Evolutionary conservation across 2,113 vertebrate species (phyloP).

Genomic region (Progne subis): DNA sequence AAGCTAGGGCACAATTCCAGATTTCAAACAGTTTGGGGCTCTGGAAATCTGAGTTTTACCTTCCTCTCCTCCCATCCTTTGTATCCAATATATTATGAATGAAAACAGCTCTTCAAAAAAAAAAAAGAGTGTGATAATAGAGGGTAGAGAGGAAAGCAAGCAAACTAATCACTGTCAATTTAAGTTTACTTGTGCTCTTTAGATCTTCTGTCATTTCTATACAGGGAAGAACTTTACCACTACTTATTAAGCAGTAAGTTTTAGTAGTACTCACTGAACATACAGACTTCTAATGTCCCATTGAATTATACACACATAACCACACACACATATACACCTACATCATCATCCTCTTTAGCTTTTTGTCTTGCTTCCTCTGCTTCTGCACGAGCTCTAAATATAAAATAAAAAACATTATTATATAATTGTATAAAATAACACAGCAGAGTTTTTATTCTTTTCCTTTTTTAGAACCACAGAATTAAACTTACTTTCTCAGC

Average conservation of each 20-base stretch:
- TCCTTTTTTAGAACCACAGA: neutral
- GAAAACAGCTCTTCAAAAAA: neutral
- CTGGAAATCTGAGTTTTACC: neutral
- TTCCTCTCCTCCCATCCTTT: neutral
- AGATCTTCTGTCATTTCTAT: neutral
- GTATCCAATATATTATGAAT: neutral
- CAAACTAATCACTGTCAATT: neutral
- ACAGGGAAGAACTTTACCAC: neutral
- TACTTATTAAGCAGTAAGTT: neutral
- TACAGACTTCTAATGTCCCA: neutral
- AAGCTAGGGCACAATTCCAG: neutral
- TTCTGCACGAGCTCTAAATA: conserved; percentile 85
- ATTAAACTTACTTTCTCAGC: conserved; percentile 84
- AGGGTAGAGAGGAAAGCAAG: neutral
- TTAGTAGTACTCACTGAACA: neutral
- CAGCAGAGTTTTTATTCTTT: no score
- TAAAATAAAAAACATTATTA: neutral
- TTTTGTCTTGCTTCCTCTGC: conserved; percentile 87
- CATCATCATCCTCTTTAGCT: conserved; percentile 94
- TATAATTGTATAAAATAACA: neutral
- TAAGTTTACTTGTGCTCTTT: neutral
- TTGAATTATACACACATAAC: neutral
- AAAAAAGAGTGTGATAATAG: neutral
- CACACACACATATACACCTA: conserved; percentile 70
- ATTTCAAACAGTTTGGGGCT: neutral